A percentile compares a stretch with the other conserved stretches of the same genome.
phyloP scores from a whole-genome alignment of 2,113 vertebrate species.

The Paramisgurnus dabryanus region DNA sequence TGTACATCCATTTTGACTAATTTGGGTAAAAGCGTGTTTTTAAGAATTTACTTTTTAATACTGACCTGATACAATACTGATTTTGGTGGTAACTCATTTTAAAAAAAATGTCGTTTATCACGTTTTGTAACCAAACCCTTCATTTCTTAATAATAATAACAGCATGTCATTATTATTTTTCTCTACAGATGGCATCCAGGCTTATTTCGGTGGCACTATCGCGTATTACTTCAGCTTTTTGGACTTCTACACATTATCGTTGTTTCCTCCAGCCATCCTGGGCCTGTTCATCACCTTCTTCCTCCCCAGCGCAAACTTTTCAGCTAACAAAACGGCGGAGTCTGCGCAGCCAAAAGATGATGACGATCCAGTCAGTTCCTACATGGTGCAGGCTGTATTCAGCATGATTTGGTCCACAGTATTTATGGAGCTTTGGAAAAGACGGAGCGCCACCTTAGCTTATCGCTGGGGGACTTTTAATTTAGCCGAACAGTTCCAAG shows the following conservation, averaged over 20 bases:
- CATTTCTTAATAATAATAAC: too few relatives aligned
- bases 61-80: too few relatives aligned
- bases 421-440: slow-evolving; percentile 80
- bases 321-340: slow-evolving; percentile 52
- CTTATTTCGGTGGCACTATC: slow-evolving; percentile 75
- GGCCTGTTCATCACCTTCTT: slow-evolving; percentile 67
- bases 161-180: neutral
- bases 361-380: slow-evolving; percentile 63
- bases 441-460: slow-evolving; percentile 71
- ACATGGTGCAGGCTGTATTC: slow-evolving; percentile 77
- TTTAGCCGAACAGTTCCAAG: slow-evolving; percentile 72
- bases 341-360: neutral
- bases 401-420: slow-evolving; percentile 82
- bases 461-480: slow-evolving; percentile 76
- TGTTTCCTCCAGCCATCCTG: slow-evolving; percentile 74
- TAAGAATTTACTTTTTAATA: too few relatives aligned
- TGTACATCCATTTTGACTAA: too few relatives aligned
- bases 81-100: too few relatives aligned
- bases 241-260: slow-evolving; percentile 80
- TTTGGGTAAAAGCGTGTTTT: too few relatives aligned
- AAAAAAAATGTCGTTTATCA: too few relatives aligned
- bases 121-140: too few relatives aligned
- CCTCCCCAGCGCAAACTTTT: slow-evolving; percentile 50
- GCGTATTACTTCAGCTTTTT: slow-evolving; percentile 82
- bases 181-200: slow-evolving; percentile 72